These are phyloP conservation scores for Dryoscopus gambensis DNA, from an alignment of 2,113 vertebrate genomes.

Conservation along the genomic window DNA sequence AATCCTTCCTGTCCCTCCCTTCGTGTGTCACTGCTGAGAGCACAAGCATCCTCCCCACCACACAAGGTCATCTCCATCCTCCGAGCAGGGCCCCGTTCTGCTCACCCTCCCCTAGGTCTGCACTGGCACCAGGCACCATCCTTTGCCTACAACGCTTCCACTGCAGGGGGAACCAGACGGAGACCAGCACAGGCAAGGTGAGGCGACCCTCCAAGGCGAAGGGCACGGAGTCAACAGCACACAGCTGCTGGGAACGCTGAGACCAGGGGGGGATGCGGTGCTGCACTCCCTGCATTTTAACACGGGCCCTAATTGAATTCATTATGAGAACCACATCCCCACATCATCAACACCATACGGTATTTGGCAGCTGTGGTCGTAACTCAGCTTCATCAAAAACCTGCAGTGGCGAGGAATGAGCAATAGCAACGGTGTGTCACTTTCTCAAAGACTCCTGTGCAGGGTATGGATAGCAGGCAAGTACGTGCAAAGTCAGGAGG, in stretches of 20 bases:
- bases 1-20: not conserved
- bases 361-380: not conserved
- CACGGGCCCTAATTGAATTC: not conserved
- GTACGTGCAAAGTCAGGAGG: not conserved
- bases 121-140: not conserved
- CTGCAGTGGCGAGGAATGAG: not conserved
- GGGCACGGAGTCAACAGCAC: not conserved
- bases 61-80: not conserved
- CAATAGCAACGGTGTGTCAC: not conserved
- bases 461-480: not conserved
- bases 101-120: not conserved
- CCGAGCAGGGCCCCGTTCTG: fast-evolving
- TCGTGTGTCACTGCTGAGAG: not conserved
- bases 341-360: not conserved
- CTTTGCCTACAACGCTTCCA: not conserved
- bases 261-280: not conserved
- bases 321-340: constrained; percentile 8
- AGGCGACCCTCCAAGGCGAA: not conserved
- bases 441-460: not conserved
- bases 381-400: not conserved
- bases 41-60: not conserved
- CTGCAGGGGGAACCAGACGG: not conserved
- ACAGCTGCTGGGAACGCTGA: not conserved
- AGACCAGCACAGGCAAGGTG: not conserved
- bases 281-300: not conserved